phyloP scores from a whole-genome alignment of 2,888 invertebrate genomes.

The Mycalesis mineus region DNA sequence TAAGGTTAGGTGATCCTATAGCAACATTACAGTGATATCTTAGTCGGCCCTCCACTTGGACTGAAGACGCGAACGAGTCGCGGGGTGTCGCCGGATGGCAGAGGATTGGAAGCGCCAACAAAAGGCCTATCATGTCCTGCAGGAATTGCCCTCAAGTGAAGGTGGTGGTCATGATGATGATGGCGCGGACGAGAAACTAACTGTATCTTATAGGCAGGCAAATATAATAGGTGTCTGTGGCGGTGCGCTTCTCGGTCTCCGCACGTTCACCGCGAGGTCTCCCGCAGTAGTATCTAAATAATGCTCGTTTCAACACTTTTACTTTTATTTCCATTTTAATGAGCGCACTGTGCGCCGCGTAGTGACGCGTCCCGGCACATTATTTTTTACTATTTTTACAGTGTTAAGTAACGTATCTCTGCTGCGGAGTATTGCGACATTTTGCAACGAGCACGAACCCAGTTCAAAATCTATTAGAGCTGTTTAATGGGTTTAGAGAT shows the following conservation, averaged over 20 bases:
- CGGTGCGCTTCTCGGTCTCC: background rate
- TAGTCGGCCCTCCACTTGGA: too few species aligned
- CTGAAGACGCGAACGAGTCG: too few species aligned
- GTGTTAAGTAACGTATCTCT: background rate
- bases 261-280: background rate
- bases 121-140: too few species aligned
- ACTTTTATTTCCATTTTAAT: constrained; percentile 6
- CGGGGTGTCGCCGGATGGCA: too few species aligned
- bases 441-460: background rate
- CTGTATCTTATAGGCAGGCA: too few species aligned
- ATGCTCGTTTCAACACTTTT: background rate
- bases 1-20: too few species aligned
- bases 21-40: too few species aligned
- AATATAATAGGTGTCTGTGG: background rate
- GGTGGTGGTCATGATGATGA: too few species aligned
- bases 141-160: too few species aligned
- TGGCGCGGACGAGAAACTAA: too few species aligned
- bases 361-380: background rate
- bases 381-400: background rate
- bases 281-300: background rate
- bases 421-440: background rate
- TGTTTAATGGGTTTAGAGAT: background rate
- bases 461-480: background rate
- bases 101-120: too few species aligned
- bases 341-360: background rate